Evolutionary conservation across 2,113 vertebrate genomes (phyloP).

Genomic region (Mesembrinibis cayennensis): DNA sequence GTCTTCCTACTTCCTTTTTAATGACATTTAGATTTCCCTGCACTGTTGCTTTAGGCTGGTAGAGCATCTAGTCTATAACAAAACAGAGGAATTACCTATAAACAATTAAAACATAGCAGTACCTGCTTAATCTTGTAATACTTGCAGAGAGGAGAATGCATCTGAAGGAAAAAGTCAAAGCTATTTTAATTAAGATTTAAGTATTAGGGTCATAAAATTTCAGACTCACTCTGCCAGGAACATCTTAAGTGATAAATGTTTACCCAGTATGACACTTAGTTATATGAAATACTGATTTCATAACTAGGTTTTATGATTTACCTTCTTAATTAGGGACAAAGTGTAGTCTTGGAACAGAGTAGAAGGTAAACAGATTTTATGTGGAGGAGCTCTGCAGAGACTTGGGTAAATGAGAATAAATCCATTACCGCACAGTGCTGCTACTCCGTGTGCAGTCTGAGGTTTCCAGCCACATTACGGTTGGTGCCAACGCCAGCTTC

Average conservation of each 20-base stretch:
- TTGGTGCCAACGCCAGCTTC: not conserved
- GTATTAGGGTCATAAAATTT: not conserved
- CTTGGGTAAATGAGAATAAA: not conserved
- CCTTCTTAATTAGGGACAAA: constrained; percentile 36
- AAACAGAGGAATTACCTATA: not conserved
- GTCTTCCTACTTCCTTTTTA: not conserved
- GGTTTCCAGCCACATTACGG: rapidly evolving
- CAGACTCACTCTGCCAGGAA: not conserved
- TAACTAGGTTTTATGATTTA: constrained; percentile 36
- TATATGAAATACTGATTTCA: constrained; percentile 28
- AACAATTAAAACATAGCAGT: not conserved
- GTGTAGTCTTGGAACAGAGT: not conserved
- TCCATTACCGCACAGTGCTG: not conserved
- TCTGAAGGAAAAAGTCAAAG: not conserved
- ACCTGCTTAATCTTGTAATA: not conserved
- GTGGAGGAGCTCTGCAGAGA: not conserved
- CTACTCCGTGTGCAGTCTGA: not conserved
- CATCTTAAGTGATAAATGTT: not conserved
- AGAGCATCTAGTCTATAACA: not conserved
- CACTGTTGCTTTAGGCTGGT: not conserved
- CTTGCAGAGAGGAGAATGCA: not conserved
- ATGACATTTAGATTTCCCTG: not conserved
- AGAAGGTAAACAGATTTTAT: not conserved
- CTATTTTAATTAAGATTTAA: constrained; percentile 33
- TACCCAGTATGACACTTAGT: not conserved